A percentile compares a stretch with the other conserved stretches of the same genome.
Evolutionary conservation across 2,113 vertebrate genomes (phyloP).

Genomic region (Brachypodius melanocephalos): DNA sequence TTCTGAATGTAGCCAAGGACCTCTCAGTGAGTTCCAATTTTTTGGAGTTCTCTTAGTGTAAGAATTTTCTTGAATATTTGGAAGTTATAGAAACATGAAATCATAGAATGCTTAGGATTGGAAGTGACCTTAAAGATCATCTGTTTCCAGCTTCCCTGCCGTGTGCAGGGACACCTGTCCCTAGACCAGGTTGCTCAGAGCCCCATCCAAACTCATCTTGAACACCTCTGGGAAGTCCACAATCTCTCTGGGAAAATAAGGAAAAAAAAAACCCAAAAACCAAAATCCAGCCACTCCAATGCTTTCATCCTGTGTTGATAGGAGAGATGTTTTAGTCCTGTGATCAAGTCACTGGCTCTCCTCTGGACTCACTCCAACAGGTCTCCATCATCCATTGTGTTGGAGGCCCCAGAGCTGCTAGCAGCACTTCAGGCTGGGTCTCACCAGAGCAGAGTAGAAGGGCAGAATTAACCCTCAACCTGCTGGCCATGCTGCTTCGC

Average conservation of each 20-base stretch:
- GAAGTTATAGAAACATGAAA: neutral
- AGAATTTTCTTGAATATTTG: neutral
- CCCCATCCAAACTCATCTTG: neutral
- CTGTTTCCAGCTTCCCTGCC: neutral
- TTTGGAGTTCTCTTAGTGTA: neutral
- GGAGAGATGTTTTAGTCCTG: neutral
- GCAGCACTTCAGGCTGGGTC: neutral
- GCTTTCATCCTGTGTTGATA: neutral
- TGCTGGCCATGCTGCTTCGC: neutral
- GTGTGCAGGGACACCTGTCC: neutral
- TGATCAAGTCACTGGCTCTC: neutral
- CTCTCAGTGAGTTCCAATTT: neutral
- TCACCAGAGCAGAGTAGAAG: neutral
- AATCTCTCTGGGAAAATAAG: neutral
- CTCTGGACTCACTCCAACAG: neutral
- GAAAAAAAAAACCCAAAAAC: too few species aligned
- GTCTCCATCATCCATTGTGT: too few species aligned
- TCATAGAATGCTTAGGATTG: neutral
- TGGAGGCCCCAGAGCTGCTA: neutral
- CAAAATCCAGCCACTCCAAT: neutral
- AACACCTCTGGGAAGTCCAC: neutral
- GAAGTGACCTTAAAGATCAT: neutral
- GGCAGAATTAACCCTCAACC: neutral
- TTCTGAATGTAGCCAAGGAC: neutral
- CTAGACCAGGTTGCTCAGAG: neutral